Evolutionary conservation across 2,888 invertebrate species (phyloP), one percentile per base, ranked within the genome.

Genomic region (Operophtera brumata): DNA sequence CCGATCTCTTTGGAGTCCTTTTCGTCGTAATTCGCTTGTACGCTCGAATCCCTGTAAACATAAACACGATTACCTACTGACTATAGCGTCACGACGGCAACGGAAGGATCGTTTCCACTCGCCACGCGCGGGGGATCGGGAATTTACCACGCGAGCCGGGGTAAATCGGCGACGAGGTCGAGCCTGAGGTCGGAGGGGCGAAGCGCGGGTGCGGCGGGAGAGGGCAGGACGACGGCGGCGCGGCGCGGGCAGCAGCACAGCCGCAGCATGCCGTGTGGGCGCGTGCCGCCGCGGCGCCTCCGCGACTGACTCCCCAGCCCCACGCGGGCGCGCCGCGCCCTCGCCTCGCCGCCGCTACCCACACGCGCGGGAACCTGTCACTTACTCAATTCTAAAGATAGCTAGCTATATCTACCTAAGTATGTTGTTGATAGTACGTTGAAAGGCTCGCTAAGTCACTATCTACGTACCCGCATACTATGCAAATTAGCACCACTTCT

Each of bases 161-260:
- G 87, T 57, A 86, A 77, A 75, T 85, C 85, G 65, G 83, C 86
- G 66, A 86, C 88, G 71, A 87, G 81, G 80, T 87, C 87, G 70
- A 80, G 85, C 40, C 78, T 69, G 63, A 77, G 78, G 56, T 73
- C 64, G 40, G 67, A 63, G 42, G 63, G 61, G 41, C 57, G 73
- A 60, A 66, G 61, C 26, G 73, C 59, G 67, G 75, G 73, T 46
- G 75, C 70, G 55, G 65, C 35, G 43, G 26, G 30, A 12, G 35
- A 25, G 77, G 71, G 84, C 76, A 78, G 77, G 80, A 74, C 73
- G 80, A 74, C 73, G 54, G 64, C 70, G 69, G 48, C 62, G 71
- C 52, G 74, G 71, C 72, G 66, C 53, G 75, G 73, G 63, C 81
- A 78, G 72, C 82, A 82, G 68, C 85, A 82, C 65, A 75, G 67